Base-by-base conservation (phyloP, 2,888 invertebrate species). In the Polydrusus pterygomalis region DNA sequence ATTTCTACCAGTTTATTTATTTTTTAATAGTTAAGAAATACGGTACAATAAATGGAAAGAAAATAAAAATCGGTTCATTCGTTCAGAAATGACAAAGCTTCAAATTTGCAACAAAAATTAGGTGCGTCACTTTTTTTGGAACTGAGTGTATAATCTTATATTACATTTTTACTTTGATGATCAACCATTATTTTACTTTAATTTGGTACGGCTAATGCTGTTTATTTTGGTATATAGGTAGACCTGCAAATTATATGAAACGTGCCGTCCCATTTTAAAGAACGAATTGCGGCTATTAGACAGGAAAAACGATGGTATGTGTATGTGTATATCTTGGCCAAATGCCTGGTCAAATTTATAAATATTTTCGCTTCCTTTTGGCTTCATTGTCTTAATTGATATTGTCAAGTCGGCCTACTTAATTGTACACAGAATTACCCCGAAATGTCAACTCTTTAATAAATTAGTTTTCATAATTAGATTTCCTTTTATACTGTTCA, bases 381-480 rank as follows among this genome's bases (percentile, higher is more conserved):
- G 68, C 67, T 73, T 73, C 73, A 67, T 73, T 67, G 73, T 58
- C 62, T 51, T 40, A 63, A 40, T 45, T 70, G 20, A 20, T 25
- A 25, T 15, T 64, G 47, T 64, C 49, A 30, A 64, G 10, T 30
- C 49, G 49, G 49, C 43, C 70, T 63, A 63, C 63, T 70, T 70
- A 34, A 38, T 40, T 40, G 68, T n/a, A 8, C 58, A 13, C 38
- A 38, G 30, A 38, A n/a, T 38, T 18, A 62, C 8, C 18, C 18
- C 17, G 47, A 47, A 47, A 15, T 17, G 47, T 47, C 47, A 47
- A 10, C 43, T 7, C n/a, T 13, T 43, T 43, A 43, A 43, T 43
- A 43, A n/a, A n/a, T 43, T 13, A 43, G 3, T 43, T 43, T 43
- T 43, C 10, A 3, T 13, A 34, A 34, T 34, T 7, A 34, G 34